phyloP scores from a whole-genome alignment of 2,888 invertebrate genomes.

The Therioaphis trifolii region DNA sequence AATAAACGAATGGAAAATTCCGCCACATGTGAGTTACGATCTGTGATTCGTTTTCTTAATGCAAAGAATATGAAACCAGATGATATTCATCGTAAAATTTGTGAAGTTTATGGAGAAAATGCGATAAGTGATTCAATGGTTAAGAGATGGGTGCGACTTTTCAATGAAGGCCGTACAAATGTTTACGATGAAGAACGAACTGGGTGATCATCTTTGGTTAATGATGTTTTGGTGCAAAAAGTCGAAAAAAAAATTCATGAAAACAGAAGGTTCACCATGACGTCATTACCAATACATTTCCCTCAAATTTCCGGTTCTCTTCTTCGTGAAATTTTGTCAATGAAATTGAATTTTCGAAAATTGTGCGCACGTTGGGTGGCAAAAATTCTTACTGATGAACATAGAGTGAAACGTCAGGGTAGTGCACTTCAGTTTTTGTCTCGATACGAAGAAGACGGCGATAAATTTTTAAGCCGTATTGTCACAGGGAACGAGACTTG shows the following conservation, averaged over 20 bases:
- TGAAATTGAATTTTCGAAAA: constrained; percentile 38
- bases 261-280: constrained; percentile 14
- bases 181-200: constrained; percentile 34
- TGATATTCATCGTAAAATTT: constrained; percentile 32
- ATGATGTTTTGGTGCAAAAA: not conserved
- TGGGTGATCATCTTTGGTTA: constrained; percentile 14
- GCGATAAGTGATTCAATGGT: constrained; percentile 7
- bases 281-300: constrained; percentile 11
- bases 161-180: constrained; percentile 37
- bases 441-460: constrained; percentile 7
- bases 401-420: constrained; percentile 5
- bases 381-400: constrained; percentile 42
- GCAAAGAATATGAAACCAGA: not conserved
- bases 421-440: constrained; percentile 30
- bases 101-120: constrained; percentile 23
- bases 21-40: not conserved
- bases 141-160: constrained; percentile 10
- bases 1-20: constrained; percentile 3
- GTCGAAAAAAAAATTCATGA: too few species aligned
- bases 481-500: constrained; percentile 21
- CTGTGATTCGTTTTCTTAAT: constrained; percentile 20
- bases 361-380: constrained; percentile 33
- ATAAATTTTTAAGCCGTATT: constrained; percentile 5
- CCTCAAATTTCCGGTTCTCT: constrained; percentile 25
- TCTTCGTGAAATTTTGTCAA: constrained; percentile 28